Evolutionary conservation across 1,140 invertebrate genomes (phyloP).

Genomic region (Nephotettix cincticeps): DNA sequence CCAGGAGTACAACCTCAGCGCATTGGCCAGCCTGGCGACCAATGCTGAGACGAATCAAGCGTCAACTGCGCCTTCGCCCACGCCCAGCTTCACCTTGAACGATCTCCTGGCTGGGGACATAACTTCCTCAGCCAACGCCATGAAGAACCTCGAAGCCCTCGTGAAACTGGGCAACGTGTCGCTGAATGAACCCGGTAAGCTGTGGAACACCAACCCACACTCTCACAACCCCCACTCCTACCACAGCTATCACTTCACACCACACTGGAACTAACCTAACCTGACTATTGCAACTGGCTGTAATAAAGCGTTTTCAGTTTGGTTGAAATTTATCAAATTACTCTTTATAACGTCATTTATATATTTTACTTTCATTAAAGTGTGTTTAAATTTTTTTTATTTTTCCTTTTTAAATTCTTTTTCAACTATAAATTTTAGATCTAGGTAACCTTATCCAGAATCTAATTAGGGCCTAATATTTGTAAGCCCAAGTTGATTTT

Average conservation of each 20-base stretch:
- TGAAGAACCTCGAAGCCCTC: constrained; percentile 84
- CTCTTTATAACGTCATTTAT: no score
- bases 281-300: no score
- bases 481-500: no score
- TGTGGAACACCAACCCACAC: not conserved
- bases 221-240: not conserved
- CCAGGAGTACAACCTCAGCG: constrained; percentile 80
- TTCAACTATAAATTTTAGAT: no score
- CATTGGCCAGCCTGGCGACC: constrained; percentile 75
- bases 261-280: constrained; percentile 12
- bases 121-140: constrained; percentile 67
- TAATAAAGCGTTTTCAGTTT: no score
- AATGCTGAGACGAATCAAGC: constrained; percentile 52
- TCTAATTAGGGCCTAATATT: no score
- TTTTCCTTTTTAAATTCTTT: no score
- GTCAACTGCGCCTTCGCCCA: constrained; percentile 64
- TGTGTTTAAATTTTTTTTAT: no score
- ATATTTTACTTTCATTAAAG: no score
- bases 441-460: no score
- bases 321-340: no score
- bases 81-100: constrained; percentile 66
- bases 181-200: constrained; percentile 64
- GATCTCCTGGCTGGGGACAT: constrained; percentile 73
- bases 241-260: not conserved
- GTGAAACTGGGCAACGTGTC: constrained; percentile 71